Base-by-base conservation (phyloP, 2,113 vertebrate genomes). In the Apodemus sylvaticus region DNA sequence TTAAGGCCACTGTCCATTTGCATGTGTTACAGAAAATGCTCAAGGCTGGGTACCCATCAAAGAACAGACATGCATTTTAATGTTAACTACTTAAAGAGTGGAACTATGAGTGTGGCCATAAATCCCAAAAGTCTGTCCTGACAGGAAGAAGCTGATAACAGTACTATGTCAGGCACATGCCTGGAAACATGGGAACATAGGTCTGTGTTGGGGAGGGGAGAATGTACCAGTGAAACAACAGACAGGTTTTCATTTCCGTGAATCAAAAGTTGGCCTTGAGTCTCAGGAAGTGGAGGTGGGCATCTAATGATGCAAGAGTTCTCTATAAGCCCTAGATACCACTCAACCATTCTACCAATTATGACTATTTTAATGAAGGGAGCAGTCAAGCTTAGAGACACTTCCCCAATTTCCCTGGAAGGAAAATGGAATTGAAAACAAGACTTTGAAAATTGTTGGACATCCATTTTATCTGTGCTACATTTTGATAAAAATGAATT, bases 351-450 rank as follows among this genome's bases (percentile, higher is more conserved):
- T n/a, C n/a, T n/a, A n/a, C n/a, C n/a, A n/a, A 70, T 73, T 22
- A 51, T 66, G 36, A 62, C 14, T 78, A 17, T 62, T 17, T 53
- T 4, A 86, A 66, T 81, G 3, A 68, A 87, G 4, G 3, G 42
- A 87, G 16, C 16, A 10, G 36, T 89, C 1, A 62, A 45, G 26
- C 53, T 58, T 5, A 79, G 70, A 92, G 60, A 34, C 39, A 26
- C 31, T 77, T 92, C 78, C 62, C 62, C 66, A n/a, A 73, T 48
- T 76, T 45, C 42, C 29, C 1, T 90, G 17, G 22, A 77, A 60
- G 42, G 34, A 76, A 97, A 92, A 93, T 86, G 26, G 79, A 89
- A 36, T 42, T 55, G 66, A 45, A 90, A 93, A 81, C 11, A 74
- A 58, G 24, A 89, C 20, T 81, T 17, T 90, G 12, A 62, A 58